Conservation (phyloP, 2,888 invertebrate species). For the Laspeyria flexula region DNA sequence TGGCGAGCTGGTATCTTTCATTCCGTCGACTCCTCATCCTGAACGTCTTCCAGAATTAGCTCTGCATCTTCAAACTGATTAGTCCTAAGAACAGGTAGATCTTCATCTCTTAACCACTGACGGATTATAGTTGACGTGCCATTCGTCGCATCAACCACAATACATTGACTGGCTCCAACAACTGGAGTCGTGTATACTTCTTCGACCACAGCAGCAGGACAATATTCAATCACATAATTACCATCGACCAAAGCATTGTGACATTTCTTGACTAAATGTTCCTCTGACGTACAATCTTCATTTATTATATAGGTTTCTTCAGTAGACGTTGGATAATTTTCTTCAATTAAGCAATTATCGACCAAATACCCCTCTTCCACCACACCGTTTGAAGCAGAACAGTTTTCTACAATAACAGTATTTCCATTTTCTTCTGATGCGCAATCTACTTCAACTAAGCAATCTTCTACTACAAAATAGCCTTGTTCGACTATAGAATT, state of each 20-base stretch:
- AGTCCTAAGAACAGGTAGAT: slow-evolving; percentile 1
- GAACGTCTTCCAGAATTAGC: background rate
- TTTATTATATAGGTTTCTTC: background rate
- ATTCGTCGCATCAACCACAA: slow-evolving; percentile 9
- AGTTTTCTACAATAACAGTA: too few species aligned
- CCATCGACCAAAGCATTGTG: too few species aligned
- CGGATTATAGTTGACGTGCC: slow-evolving; percentile 5
- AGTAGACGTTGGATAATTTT: background rate
- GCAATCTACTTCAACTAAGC: background rate
- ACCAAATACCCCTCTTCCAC: background rate
- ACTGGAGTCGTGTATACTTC: too few species aligned
- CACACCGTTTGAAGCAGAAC: too few species aligned
- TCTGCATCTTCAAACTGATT: background rate
- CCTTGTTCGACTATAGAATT: too few species aligned
- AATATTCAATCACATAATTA: too few species aligned
- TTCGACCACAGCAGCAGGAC: too few species aligned
- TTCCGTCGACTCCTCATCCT: background rate
- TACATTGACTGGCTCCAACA: background rate
- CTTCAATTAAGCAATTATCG: background rate
- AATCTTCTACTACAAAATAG: background rate
- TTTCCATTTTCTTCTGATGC: too few species aligned
- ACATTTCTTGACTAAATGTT: background rate
- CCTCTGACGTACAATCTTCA: background rate
- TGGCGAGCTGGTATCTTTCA: too few species aligned
- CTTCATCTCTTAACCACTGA: slow-evolving; percentile 12